Base-by-base conservation (phyloP, 2,113 vertebrate genomes). In the Thunnus thynnus region DNA sequence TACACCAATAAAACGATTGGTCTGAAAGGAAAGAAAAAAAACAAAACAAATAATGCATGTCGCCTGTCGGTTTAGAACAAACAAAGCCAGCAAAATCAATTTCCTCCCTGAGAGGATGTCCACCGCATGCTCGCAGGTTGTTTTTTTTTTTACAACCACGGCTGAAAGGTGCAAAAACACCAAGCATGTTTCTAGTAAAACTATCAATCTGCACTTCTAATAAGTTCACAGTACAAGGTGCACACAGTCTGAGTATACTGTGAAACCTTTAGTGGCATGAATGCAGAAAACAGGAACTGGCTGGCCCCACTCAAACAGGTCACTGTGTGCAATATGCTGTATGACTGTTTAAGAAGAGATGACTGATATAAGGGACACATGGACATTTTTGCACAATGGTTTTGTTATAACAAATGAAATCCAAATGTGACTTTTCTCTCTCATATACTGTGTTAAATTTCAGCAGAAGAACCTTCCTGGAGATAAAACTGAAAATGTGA, bases 51-150 rank as follows among this genome's bases (percentile, higher is more conserved):
- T 64, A 69, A 57, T 60, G 41, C 32, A 71, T 65, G 78, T 82
- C 22, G 25, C 64, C 30, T 76, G 66, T 87, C 14, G 12, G 64
- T 64, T 71, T 78, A 74, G 65, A 84, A 83, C 61, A 90, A 91
- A 89, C 71, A 90, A 88, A 81, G 56, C 62, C 18, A 68, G 63
- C 41, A 18, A 88, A 89, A 88, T 86, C 76, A 77, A 91, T 90
- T 89, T 92, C 88, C 81, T 89, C 84, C 83, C 78, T 67, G 50
- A 82, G 84, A 90, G 83, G 83, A 91, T 81, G 75, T 89, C 87
- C 90, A 85, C 72, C 55, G 13, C 73, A 80, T 74, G 69, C 71
- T 48, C 36, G 83, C 80, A 57, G 41, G 48, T 72, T 79, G 2
- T 30, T 30, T 30, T 30, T 30, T 30, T 30, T 30, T 30, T 83